A percentile compares a stretch with the other conserved stretches of the same genome.
Conservation (phyloP, 2,113 vertebrate species). For the Upupa epops region DNA sequence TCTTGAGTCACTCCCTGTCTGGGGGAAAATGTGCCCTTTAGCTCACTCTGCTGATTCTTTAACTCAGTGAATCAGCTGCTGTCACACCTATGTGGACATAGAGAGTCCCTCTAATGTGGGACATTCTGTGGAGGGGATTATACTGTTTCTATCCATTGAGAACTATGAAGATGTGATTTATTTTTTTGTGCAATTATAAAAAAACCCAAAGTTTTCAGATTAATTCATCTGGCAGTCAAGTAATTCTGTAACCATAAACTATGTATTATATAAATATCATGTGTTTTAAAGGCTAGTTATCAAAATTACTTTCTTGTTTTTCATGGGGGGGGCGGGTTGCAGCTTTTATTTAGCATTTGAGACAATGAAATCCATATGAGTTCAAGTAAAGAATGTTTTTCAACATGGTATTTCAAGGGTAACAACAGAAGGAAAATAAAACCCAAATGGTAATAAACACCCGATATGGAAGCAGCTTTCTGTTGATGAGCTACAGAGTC, state of each 20-base stretch:
- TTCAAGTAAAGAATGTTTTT: not conserved
- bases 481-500: not conserved
- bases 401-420: not conserved
- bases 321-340: not conserved
- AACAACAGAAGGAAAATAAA: not conserved
- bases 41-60: fast-evolving
- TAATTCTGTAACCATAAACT: not conserved
- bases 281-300: not conserved
- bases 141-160: not conserved
- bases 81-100: not conserved
- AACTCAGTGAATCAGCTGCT: not conserved
- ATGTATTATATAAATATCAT: not conserved
- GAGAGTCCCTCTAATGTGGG: not conserved
- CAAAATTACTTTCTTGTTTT: not conserved
- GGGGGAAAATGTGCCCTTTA: not conserved
- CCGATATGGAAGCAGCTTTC: not conserved
- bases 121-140: not conserved
- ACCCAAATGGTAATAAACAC: not conserved
- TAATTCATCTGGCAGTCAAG: not conserved
- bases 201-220: not conserved
- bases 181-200: not conserved
- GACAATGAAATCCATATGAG: not conserved
- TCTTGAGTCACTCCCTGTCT: not conserved
- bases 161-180: not conserved
- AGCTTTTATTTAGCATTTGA: not conserved